These are phyloP conservation scores for Delichon dasypus DNA, from an alignment of 2,797 vertebrate species.

Conservation along the genomic window DNA sequence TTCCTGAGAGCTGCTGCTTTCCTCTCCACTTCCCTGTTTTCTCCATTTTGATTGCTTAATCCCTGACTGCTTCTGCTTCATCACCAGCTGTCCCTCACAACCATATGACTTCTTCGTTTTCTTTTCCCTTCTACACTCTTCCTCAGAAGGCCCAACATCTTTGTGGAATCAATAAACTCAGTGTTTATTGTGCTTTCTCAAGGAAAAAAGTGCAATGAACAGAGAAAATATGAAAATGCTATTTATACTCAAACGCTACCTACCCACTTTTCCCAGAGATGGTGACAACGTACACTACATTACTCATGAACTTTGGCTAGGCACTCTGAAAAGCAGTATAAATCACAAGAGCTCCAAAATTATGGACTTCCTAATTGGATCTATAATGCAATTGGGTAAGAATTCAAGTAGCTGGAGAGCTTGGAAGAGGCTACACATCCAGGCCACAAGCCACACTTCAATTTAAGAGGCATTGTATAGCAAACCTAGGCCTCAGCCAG, in stretches of 20 bases:
- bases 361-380: background rate
- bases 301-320: background rate
- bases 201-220: background rate
- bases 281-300: background rate
- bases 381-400: background rate
- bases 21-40: background rate
- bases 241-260: background rate
- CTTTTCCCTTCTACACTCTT: background rate
- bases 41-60: background rate
- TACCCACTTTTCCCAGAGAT: background rate
- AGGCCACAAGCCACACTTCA: background rate
- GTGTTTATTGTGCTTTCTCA: background rate
- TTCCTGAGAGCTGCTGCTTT: background rate
- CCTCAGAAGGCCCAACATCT: background rate
- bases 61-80: background rate
- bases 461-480: background rate
- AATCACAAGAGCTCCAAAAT: background rate
- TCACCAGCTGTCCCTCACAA: background rate
- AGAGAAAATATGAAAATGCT: background rate
- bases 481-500: background rate
- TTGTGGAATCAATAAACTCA: background rate
- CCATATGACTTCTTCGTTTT: background rate
- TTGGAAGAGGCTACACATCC: background rate
- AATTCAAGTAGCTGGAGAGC: background rate
- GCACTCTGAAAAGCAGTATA: background rate